Evolutionary conservation across 2,888 invertebrate species (phyloP), one percentile per base, ranked within the genome.

Genomic region (Abrostola triplasia): DNA sequence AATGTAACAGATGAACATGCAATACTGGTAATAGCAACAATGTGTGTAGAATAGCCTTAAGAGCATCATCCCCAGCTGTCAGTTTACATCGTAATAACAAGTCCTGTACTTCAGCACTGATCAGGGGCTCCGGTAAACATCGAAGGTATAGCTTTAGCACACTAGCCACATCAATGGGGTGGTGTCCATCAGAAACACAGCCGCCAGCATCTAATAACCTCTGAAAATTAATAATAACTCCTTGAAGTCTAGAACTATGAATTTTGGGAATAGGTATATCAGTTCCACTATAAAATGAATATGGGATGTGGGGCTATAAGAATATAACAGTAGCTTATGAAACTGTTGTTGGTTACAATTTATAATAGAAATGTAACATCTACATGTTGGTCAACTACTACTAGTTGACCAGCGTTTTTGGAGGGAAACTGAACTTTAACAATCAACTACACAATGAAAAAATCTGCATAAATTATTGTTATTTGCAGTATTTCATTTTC

Each of bases 101-200:
- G 82, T 98, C 98, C 83, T 98, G 98, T 69, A 96, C 96, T 97
- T 98, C 89, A 4, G 92, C 90, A 88, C 92, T 94, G 51, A 98
- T 96, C 24, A 98, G 91, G 0, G 98, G 98, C 80, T 98, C 98
- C 0, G 98, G 98, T 58, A 98, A 92, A 87, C 97, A 97, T 64
- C 98, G 95, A 69, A 98, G 96, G 88, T 98, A 98, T 53, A 97
- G 96, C 88, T 98, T 98, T 36, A 98, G 92, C 38, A 98, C 96
- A 86, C 97, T 97, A 0, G 98, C 98, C 12, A 98, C 96, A 91
- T 99, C 98, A 77, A 98, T 96, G 0, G 97, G 97, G 83, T 97
- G 96, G 85, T 97, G 96, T 5, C 96, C 96, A 56, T 96, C 96
- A 12, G 96, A 96, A 55, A 98, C 94, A 58, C 94, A 95, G 56